A percentile compares a stretch with the other conserved stretches of the same genome.
Evolutionary conservation across 2,888 invertebrate species (phyloP).

Genomic region (Oligia fasciuncula): DNA sequence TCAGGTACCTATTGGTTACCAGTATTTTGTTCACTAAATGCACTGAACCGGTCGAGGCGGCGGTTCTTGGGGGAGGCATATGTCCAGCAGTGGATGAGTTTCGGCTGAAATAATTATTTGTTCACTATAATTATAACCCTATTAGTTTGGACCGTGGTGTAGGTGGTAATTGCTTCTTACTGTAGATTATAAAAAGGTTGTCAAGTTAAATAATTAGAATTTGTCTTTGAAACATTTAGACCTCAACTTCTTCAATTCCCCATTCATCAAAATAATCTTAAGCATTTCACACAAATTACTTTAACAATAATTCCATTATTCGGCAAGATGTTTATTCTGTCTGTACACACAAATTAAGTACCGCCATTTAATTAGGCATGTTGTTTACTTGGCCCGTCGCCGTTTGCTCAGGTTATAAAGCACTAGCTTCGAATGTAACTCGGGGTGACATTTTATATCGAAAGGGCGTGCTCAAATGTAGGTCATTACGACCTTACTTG

Average conservation of each 20-base stretch:
- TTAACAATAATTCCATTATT: constrained; percentile 28
- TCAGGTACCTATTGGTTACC: no score
- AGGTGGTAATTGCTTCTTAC: not conserved
- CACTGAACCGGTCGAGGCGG: no score
- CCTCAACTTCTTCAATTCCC: not conserved
- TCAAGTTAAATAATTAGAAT: not conserved
- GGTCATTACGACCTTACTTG: constrained; percentile 68
- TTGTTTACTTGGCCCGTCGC: constrained; percentile 49
- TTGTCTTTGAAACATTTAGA: not conserved
- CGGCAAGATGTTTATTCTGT: constrained; percentile 30
- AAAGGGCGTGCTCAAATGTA: constrained; percentile 70
- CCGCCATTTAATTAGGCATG: constrained; percentile 60
- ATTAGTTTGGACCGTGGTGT: not conserved
- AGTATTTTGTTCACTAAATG: not conserved
- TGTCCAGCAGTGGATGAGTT: no score
- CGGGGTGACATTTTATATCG: constrained; percentile 68
- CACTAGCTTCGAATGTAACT: constrained; percentile 43
- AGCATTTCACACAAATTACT: constrained; percentile 35
- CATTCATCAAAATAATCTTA: constrained; percentile 5
- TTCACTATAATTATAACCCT: not conserved
- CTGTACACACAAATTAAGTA: constrained; percentile 52
- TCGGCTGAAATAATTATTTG: no score
- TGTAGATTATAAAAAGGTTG: not conserved
- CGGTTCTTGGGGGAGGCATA: no score
- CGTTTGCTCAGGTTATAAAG: constrained; percentile 57